A percentile compares a stretch with the other conserved stretches of the same genome.
These are phyloP conservation scores for Hydrozoanthus gracilis DNA, from an alignment of 92 coral and sea anemone genomes.

Conservation along the genomic window DNA sequence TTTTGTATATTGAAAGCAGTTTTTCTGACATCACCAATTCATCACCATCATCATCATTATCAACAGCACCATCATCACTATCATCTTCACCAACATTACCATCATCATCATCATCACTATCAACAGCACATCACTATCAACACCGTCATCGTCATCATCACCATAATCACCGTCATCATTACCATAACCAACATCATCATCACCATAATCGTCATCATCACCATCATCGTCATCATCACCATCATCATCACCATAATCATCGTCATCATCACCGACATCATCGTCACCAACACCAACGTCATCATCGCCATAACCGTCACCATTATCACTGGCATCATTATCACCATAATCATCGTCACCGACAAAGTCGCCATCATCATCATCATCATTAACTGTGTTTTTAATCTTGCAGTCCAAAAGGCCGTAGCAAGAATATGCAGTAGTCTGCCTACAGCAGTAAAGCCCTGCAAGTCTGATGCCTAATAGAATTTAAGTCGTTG, in stretches of 20 bases:
- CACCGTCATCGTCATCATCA: too few relatives aligned
- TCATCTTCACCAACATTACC: too few relatives aligned
- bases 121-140: too few relatives aligned
- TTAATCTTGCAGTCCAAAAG: conserved; percentile 11
- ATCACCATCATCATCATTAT: too few relatives aligned
- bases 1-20: too few relatives aligned
- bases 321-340: background rate
- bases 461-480: background rate
- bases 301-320: background rate
- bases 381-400: too few relatives aligned
- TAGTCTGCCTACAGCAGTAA: background rate
- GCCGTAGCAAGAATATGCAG: conserved; percentile 21
- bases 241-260: background rate
- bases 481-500: background rate
- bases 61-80: too few relatives aligned
- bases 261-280: background rate
- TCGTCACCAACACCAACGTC: background rate
- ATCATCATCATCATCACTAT: too few relatives aligned
- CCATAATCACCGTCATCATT: background rate
- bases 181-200: background rate
- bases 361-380: background rate
- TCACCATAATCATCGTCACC: background rate
- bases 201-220: background rate
- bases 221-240: background rate
- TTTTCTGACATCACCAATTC: too few relatives aligned